Conservation (phyloP, 2,888 invertebrate species). For the Pedicia rivosa region DNA sequence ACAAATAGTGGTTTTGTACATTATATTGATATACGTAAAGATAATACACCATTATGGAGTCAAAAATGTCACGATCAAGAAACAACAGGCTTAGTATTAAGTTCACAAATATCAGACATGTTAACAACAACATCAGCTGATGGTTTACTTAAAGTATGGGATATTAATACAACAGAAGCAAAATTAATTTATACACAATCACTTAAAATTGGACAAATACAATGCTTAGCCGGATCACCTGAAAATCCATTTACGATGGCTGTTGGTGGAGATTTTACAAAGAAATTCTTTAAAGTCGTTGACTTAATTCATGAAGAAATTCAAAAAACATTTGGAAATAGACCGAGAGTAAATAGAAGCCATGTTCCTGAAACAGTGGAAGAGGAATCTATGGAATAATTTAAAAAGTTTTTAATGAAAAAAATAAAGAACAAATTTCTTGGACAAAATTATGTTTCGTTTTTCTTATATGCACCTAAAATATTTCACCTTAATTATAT, state of each 20-base stretch:
- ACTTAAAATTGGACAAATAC: slow-evolving; percentile 51
- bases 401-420: too few relatives aligned
- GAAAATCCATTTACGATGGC: slow-evolving; percentile 70
- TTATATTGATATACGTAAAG: slow-evolving; percentile 56
- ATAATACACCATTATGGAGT: slow-evolving; percentile 48
- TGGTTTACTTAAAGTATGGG: slow-evolving; percentile 77
- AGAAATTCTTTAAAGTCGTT: slow-evolving; percentile 48
- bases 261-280: slow-evolving; percentile 71
- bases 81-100: slow-evolving; percentile 66
- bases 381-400: too few relatives aligned
- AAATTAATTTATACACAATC: slow-evolving; percentile 26
- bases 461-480: too few relatives aligned
- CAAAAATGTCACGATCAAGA: slow-evolving; percentile 67
- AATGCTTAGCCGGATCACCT: slow-evolving; percentile 60
- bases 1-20: slow-evolving; percentile 50
- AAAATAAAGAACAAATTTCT: too few relatives aligned
- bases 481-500: too few relatives aligned
- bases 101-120: slow-evolving; percentile 53
- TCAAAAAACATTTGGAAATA: not conserved
- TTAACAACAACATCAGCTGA: slow-evolving; percentile 68
- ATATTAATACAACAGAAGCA: slow-evolving; percentile 25
- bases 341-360: not conserved
- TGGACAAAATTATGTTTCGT: too few relatives aligned
- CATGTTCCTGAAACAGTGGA: too few relatives aligned
- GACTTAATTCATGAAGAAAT: slow-evolving; percentile 6